These are phyloP conservation scores for Felis chaus DNA, from an alignment of 2,113 vertebrate species.

Conservation along the genomic window DNA sequence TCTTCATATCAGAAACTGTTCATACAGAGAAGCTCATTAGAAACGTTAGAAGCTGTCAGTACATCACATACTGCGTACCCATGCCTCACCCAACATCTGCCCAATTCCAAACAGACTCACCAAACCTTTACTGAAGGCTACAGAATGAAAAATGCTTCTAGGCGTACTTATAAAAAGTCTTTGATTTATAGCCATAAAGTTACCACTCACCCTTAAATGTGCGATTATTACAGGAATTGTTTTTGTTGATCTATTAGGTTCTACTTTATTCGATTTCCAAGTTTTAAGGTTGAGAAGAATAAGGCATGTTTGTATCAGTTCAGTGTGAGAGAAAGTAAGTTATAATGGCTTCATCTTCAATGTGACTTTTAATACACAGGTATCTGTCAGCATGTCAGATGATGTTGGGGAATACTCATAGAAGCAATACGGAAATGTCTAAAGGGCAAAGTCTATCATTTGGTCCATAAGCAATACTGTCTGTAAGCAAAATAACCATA, in stretches of 20 bases:
- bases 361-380: background rate
- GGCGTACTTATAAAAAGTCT: background rate
- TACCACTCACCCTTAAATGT: background rate
- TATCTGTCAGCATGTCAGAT: background rate
- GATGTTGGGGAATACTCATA: background rate
- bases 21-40: constrained; percentile 54
- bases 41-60: constrained; percentile 9
- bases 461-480: background rate
- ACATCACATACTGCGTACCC: background rate
- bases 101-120: background rate
- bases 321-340: background rate
- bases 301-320: background rate
- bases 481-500: background rate
- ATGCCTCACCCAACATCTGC: background rate
- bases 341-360: background rate
- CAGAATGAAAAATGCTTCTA: background rate
- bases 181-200: background rate
- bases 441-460: background rate
- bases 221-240: background rate
- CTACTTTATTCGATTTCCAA: background rate
- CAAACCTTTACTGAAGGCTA: background rate
- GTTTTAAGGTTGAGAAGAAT: background rate
- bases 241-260: background rate
- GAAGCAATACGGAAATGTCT: background rate
- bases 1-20: constrained; percentile 66